Evolutionary conservation across 2,797 vertebrate species (phyloP), one percentile per base, ranked within the genome.

Genomic region (Yasuhikotakia modesta): DNA sequence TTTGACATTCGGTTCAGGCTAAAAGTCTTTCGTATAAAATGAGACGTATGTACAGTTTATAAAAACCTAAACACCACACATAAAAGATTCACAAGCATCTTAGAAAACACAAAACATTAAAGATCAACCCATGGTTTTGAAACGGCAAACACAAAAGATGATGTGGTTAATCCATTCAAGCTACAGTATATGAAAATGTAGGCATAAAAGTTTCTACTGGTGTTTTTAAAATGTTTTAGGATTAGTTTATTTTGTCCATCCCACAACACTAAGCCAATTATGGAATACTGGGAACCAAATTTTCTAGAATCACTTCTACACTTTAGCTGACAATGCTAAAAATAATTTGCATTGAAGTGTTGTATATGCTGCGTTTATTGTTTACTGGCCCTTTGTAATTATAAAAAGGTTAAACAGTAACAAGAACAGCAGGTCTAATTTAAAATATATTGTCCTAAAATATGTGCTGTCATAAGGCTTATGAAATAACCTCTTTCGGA

Each of bases 341-440:
- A 63, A 14, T 73, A 17, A 22, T 64, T 64, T 4, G 8, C 14
- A 22, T 4, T 48, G 61, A 13, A 66, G 67, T 76, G 46, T 21
- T 55, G 19, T 27, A 46, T 71, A 73, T 73, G 58, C 17, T 30
- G 5, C 3, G 21, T 86, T 84, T 83, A 83, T 79, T 82, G 17
- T 69, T 81, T 16, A 75, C 80, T 64, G 70, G 39, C 78, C 16
- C 88, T 89, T 85, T 82, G 70, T 61, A 85, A 86, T 76, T 63
- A 53, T 84, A 86, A 89, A 87, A 45, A 10, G 35, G 89, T 92
- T 91, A 89, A 90, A 88, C 81, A 83, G 85, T 90, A 88, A 90
- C 85, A 43, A 43, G 39, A 43, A 71, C 73, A 66, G 52, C 82
- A 74, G 58, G 76, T 75, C 64, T 79, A 50, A 57, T 81, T 82